These are phyloP conservation scores for Torymus texanus DNA, from an alignment of 2,888 invertebrate genomes.

Conservation along the genomic window DNA sequence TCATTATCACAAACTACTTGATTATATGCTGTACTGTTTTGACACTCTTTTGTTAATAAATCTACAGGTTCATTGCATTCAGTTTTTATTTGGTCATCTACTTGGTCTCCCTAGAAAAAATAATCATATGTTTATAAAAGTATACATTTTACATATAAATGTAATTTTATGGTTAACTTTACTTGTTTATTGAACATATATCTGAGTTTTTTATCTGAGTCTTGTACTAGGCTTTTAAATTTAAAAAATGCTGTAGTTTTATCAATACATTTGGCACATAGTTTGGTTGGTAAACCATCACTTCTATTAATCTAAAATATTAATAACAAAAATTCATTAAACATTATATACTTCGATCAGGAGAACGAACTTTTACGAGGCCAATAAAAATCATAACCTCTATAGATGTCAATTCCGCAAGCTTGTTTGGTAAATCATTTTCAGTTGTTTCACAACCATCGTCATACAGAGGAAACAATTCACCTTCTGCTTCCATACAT, in stretches of 20 bases:
- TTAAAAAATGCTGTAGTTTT: slow-evolving; percentile 68
- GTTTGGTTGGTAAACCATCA: slow-evolving; percentile 70
- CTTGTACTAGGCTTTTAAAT: slow-evolving; percentile 69
- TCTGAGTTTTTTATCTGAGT: slow-evolving; percentile 67
- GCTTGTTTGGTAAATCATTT: slow-evolving; percentile 66
- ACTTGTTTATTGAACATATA: slow-evolving; percentile 65
- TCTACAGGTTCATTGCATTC: neutral
- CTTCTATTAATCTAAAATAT: slow-evolving; percentile 66
- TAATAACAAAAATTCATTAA: neutral
- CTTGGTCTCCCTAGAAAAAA: slow-evolving; percentile 32
- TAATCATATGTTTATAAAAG: neutral
- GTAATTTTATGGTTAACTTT: slow-evolving; percentile 14
- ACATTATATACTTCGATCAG: neutral
- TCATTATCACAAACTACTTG: neutral
- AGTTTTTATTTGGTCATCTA: neutral
- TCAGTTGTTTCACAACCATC: slow-evolving; percentile 64
- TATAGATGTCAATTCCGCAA: slow-evolving; percentile 68
- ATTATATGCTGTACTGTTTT: too few species aligned
- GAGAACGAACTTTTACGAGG: neutral
- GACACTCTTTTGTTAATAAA: neutral
- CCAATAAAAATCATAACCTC: slow-evolving; percentile 59
- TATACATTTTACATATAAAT: neutral
- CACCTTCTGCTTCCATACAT: slow-evolving; percentile 71
- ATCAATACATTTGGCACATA: slow-evolving; percentile 71
- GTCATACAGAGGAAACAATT: slow-evolving; percentile 69